phyloP scores from a whole-genome alignment of 1,140 invertebrate genomes.

The Drosophila suzukii region DNA sequence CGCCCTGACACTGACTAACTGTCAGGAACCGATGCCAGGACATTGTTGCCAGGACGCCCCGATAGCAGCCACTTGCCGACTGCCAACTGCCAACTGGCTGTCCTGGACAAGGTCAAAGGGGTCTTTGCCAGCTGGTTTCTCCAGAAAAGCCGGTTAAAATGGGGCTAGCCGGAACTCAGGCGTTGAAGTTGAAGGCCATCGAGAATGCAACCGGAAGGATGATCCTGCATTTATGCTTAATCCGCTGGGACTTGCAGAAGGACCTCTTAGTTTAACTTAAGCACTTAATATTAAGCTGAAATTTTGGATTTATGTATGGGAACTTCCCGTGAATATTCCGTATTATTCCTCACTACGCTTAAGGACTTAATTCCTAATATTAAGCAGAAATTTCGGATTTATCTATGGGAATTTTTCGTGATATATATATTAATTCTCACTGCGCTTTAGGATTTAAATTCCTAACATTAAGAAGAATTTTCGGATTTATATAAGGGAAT shows the following conservation, averaged over 20 bases:
- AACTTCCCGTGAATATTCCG: background rate
- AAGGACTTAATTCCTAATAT: no score
- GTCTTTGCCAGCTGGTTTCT: background rate
- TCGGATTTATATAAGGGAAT: background rate
- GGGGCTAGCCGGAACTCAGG: constrained; percentile 4
- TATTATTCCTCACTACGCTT: no score
- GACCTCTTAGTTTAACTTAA: background rate
- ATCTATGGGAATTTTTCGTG: no score
- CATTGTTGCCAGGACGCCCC: constrained; percentile 30
- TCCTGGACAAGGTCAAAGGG: constrained; percentile 38
- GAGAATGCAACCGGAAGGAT: constrained; percentile 11
- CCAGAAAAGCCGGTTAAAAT: background rate
- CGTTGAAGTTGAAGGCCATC: constrained; percentile 14
- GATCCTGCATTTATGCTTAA: constrained; percentile 1
- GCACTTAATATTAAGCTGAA: background rate
- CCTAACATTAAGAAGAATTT: no score
- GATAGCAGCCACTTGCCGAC: constrained; percentile 15
- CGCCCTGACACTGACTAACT: constrained; percentile 71
- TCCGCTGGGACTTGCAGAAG: background rate
- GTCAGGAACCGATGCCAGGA: constrained; percentile 42
- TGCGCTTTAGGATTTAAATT: no score
- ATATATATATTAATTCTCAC: no score
- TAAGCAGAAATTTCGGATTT: no score
- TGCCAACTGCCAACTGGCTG: constrained; percentile 1
- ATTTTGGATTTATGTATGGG: background rate